Conservation (phyloP, 1,140 invertebrate species). For the Octopus sinensis region DNA sequence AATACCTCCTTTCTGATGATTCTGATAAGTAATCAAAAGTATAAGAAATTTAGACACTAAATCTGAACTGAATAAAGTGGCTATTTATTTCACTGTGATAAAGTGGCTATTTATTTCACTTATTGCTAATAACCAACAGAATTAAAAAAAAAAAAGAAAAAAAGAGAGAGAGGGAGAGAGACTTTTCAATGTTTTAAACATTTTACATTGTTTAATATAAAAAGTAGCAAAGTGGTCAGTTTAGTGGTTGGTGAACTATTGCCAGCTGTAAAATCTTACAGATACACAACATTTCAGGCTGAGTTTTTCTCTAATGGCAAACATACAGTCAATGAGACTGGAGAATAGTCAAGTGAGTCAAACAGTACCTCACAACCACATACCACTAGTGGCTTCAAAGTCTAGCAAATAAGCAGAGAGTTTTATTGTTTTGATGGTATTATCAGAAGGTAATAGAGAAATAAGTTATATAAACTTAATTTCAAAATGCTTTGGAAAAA, state of each 20-base stretch:
- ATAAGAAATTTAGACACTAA: too few species aligned
- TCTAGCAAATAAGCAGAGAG: not conserved
- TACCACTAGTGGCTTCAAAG: not conserved
- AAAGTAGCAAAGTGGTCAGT: not conserved
- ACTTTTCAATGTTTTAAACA: not conserved
- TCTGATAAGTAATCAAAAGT: too few species aligned
- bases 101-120: too few species aligned
- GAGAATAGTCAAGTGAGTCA: not conserved
- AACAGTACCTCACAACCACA: conserved; percentile 1
- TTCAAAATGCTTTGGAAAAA: not conserved
- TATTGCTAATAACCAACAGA: too few species aligned
- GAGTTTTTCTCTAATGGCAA: not conserved
- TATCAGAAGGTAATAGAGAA: not conserved
- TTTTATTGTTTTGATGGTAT: not conserved
- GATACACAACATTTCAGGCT: not conserved
- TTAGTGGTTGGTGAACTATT: not conserved
- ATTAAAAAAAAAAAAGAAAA: too few species aligned
- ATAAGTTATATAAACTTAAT: not conserved
- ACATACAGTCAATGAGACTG: not conserved
- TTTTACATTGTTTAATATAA: not conserved
- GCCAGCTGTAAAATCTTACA: not conserved
- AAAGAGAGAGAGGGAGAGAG: too few species aligned
- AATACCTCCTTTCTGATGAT: too few species aligned
- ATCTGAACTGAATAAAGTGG: too few species aligned
- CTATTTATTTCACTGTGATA: too few species aligned